phyloP scores from a whole-genome alignment of 1,140 invertebrate species.

The Drosophila azteca region DNA sequence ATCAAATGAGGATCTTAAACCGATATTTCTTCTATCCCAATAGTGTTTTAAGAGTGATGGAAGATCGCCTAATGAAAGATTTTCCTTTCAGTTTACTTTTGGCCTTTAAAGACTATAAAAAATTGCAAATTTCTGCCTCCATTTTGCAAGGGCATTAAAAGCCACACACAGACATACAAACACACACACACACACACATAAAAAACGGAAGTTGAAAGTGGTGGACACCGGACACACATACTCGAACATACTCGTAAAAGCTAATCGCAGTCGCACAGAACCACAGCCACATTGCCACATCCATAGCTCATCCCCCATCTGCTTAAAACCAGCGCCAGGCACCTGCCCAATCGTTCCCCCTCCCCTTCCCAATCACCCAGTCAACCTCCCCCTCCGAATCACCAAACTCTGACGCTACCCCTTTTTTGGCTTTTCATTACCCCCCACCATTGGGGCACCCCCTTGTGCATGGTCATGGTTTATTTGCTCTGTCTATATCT shows the following conservation, averaged over 20 bases:
- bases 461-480: slow-evolving; percentile 29
- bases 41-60: too few relatives aligned
- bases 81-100: slow-evolving; percentile 9
- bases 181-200: slow-evolving; percentile 33
- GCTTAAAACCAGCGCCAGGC: slow-evolving; percentile 44
- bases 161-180: slow-evolving; percentile 11
- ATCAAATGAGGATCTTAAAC: too few relatives aligned
- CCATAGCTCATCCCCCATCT: slow-evolving; percentile 25
- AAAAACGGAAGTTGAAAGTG: slow-evolving; percentile 51
- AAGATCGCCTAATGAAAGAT: neutral
- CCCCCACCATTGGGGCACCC: slow-evolving; percentile 20
- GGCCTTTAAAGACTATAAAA: slow-evolving; percentile 1
- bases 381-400: neutral
- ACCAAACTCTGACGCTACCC: neutral
- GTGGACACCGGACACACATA: slow-evolving; percentile 44
- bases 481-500: slow-evolving; percentile 48
- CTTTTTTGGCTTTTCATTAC: slow-evolving; percentile 43
- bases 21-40: too few relatives aligned
- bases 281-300: slow-evolving; percentile 54
- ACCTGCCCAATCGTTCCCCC: slow-evolving; percentile 6
- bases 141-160: slow-evolving; percentile 46
- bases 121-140: slow-evolving; percentile 13
- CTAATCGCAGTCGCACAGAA: slow-evolving; percentile 68
- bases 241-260: slow-evolving; percentile 65
- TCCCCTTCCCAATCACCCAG: neutral